Evolutionary conservation across 2,113 vertebrate species (phyloP).

Genomic region (Scortum barcoo): DNA sequence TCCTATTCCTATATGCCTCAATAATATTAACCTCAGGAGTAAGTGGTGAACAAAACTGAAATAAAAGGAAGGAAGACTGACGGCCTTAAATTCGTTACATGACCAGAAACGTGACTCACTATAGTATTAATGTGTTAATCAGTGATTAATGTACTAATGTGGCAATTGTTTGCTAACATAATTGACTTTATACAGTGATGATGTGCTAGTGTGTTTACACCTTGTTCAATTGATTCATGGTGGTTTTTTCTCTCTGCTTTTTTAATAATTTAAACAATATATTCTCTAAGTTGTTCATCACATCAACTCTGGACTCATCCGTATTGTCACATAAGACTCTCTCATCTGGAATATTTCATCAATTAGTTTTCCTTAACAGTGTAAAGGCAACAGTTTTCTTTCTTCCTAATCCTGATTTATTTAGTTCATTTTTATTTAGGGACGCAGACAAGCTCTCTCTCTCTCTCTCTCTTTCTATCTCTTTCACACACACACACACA

Average conservation of each 20-base stretch:
- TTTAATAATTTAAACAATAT: too few species aligned
- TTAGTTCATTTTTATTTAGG: neutral
- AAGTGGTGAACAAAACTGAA: neutral
- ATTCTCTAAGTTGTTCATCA: neutral
- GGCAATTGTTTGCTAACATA: neutral
- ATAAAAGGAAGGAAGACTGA: neutral
- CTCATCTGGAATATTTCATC: too few species aligned
- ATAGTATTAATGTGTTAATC: too few species aligned
- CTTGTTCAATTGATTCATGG: neutral
- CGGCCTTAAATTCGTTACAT: neutral
- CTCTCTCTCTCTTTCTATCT: too few species aligned
- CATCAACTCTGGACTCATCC: too few species aligned
- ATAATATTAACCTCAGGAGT: too few species aligned
- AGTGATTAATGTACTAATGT: too few species aligned
- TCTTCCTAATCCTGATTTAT: neutral
- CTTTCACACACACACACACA: too few species aligned
- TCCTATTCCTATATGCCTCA: too few species aligned
- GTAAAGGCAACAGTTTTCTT: too few species aligned
- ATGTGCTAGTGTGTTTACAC: neutral
- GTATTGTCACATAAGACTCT: too few species aligned
- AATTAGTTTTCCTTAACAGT: neutral
- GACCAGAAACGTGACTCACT: neutral
- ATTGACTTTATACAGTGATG: neutral
- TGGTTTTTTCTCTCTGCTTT: neutral
- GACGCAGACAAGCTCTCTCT: neutral